Evolutionary conservation across 2,888 invertebrate genomes (phyloP).

Genomic region (Tenthredo amoena): DNA sequence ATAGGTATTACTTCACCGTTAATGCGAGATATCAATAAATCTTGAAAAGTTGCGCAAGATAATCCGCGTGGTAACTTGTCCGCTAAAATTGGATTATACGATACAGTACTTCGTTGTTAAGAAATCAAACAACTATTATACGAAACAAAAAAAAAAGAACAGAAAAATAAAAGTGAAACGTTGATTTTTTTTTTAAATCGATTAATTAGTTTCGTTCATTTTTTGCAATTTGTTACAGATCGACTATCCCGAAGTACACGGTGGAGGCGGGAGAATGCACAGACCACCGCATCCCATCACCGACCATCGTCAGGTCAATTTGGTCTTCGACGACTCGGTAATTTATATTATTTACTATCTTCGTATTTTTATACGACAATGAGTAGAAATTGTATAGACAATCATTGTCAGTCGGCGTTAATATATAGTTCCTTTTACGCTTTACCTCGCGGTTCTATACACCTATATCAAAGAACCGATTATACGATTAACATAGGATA

Average conservation of each 20-base stretch:
- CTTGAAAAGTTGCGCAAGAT: constrained; percentile 8
- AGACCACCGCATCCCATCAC: constrained; percentile 76
- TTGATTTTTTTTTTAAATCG: not conserved
- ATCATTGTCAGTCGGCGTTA: not conserved
- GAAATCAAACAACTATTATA: not conserved
- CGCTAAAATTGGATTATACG: not conserved
- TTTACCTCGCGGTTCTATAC: not conserved
- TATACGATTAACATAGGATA: not conserved
- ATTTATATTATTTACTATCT: constrained; percentile 51
- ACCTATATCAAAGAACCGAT: not conserved
- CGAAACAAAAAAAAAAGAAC: not conserved
- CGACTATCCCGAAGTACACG: constrained; percentile 84
- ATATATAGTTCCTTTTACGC: not conserved
- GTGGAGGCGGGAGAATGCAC: constrained; percentile 78
- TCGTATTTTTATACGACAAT: not conserved
- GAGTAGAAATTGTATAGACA: not conserved
- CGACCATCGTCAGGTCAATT: constrained; percentile 78
- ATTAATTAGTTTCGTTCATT: not conserved
- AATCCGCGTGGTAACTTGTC: not conserved
- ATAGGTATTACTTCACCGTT: constrained; percentile 15
- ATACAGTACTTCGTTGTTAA: not conserved
- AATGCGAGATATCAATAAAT: constrained; percentile 29
- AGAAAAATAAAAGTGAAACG: not conserved
- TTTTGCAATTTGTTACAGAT: constrained; percentile 80
- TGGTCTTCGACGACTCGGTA: constrained; percentile 79